Conservation (phyloP, 2,888 invertebrate species). For the Gerosis bhagava region DNA sequence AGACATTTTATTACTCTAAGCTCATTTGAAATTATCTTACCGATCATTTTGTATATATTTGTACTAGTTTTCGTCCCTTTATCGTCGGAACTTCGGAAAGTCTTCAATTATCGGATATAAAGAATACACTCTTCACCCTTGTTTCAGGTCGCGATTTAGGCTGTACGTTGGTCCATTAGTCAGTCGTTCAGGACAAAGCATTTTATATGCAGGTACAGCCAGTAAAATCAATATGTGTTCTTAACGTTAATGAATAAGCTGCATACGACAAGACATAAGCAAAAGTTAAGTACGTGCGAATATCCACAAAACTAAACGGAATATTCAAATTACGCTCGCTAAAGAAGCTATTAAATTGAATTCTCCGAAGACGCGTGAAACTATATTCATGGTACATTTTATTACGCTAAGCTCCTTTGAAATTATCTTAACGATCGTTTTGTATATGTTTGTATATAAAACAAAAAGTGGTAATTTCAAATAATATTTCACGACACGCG, state of each 20-base stretch:
- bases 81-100: too few relatives aligned
- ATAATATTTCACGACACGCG: slow-evolving; percentile 17
- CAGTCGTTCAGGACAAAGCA: too few relatives aligned
- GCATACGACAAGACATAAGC: too few relatives aligned
- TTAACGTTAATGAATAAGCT: too few relatives aligned
- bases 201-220: too few relatives aligned
- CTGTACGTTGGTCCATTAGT: too few relatives aligned
- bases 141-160: too few relatives aligned
- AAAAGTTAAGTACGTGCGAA: background rate
- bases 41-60: slow-evolving; percentile 29
- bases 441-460: slow-evolving; percentile 21
- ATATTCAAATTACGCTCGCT: slow-evolving; percentile 58
- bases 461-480: slow-evolving; percentile 17
- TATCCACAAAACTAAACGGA: slow-evolving; percentile 1
- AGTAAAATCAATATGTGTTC: too few relatives aligned
- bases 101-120: too few relatives aligned
- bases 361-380: slow-evolving; percentile 54
- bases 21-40: slow-evolving; percentile 48
- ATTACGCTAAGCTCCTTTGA: slow-evolving; percentile 40
- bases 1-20: slow-evolving; percentile 30
- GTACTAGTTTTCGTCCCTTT: too few relatives aligned
- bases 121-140: too few relatives aligned
- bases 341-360: slow-evolving; percentile 58
- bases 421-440: slow-evolving; percentile 43
- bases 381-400: slow-evolving; percentile 44